Percentiles rank a stretch among this genome's conserved stretches.
Evolutionary conservation across 92 coral and sea anemone genomes (phyloP).

Genomic region (Zoanthus sociatus): DNA sequence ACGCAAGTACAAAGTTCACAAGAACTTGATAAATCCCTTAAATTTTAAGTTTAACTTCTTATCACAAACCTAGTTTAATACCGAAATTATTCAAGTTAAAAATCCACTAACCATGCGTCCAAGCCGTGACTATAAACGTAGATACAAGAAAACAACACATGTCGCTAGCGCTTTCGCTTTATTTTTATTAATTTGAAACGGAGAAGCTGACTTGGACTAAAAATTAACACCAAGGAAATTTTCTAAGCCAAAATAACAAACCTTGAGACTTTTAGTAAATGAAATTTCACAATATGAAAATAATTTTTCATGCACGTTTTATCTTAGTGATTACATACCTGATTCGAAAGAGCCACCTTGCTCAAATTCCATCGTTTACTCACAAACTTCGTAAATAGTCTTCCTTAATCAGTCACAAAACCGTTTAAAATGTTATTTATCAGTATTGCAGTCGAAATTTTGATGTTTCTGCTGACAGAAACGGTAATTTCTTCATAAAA

Average conservation of each 20-base stretch:
- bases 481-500: conserved; percentile 9
- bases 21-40: not conserved
- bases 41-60: not conserved
- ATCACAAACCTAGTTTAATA: not conserved
- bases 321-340: conserved; percentile 55
- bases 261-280: not conserved
- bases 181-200: not conserved
- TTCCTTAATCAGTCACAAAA: conserved; percentile 1
- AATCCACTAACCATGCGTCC: not conserved
- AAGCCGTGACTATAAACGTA: not conserved
- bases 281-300: not conserved
- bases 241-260: not conserved
- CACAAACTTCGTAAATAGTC: not conserved
- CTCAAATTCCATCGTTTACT: conserved; percentile 60
- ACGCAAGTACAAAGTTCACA: not conserved
- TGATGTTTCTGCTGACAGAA: conserved; percentile 22
- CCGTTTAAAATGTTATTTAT: not conserved
- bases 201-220: not conserved
- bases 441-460: conserved; percentile 14
- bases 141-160: conserved; percentile 33
- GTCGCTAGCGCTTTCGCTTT: not conserved
- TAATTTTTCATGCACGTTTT: conserved; percentile 13
- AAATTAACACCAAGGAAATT: not conserved
- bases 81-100: not conserved
- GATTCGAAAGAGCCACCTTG: conserved; percentile 65